Conservation (phyloP, 2,113 vertebrate genomes). For the Sphaerodactylus townsendi region DNA sequence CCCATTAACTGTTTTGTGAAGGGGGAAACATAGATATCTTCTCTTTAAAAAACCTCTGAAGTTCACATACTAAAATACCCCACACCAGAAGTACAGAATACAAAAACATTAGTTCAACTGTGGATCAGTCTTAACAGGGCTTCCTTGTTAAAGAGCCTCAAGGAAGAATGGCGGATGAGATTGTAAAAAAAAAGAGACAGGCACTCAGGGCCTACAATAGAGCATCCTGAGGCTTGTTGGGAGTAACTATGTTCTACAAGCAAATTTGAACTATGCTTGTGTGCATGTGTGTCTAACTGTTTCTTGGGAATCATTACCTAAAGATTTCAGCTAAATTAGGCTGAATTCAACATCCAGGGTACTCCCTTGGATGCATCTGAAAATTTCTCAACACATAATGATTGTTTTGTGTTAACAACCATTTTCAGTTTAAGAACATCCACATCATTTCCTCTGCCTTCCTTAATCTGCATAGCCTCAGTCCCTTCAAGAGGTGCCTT, state of each 20-base stretch:
- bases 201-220: not conserved
- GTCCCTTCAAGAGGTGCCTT: not conserved
- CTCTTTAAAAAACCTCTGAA: not conserved
- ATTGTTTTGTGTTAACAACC: no score
- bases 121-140: not conserved
- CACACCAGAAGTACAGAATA: not conserved
- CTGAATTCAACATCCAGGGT: not conserved
- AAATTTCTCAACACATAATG: not conserved
- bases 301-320: not conserved
- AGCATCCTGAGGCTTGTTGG: not conserved
- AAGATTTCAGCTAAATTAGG: not conserved
- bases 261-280: not conserved
- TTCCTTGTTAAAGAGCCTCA: not conserved
- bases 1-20: slow-evolving; percentile 15
- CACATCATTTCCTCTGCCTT: not conserved
- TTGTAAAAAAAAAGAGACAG: not conserved
- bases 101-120: not conserved
- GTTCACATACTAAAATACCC: slow-evolving; percentile 7
- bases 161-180: not conserved
- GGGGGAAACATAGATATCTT: not conserved
- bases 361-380: not conserved
- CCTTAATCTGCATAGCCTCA: not conserved
- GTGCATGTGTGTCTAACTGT: not conserved
- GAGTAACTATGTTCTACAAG: not conserved
- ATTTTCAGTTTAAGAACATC: not conserved